A percentile compares a stretch with the other conserved stretches of the same genome.
Conservation (phyloP, 2,113 vertebrate genomes). For the Phalacrocorax brasilianus region DNA sequence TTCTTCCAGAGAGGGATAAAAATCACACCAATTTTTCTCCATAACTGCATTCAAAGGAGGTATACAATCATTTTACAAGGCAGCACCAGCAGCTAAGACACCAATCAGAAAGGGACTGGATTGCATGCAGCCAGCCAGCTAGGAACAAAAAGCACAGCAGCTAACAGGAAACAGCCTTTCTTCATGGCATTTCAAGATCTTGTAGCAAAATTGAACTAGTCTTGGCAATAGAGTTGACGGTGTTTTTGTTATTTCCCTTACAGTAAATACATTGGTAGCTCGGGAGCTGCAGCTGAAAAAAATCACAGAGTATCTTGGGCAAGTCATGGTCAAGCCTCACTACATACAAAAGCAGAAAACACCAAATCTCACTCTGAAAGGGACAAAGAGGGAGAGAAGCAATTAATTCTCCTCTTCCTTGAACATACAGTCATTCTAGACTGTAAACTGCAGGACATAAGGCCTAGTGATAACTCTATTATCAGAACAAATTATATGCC, state of each 20-base stretch:
- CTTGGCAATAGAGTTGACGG: background rate
- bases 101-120: background rate
- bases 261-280: background rate
- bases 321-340: background rate
- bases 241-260: background rate
- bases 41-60: background rate
- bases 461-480: background rate
- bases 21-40: background rate
- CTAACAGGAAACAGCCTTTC: background rate
- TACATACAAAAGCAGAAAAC: background rate
- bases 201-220: background rate
- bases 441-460: background rate
- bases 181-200: background rate
- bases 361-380: background rate
- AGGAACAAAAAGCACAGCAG: background rate
- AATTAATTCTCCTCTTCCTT: background rate
- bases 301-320: background rate
- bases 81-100: background rate
- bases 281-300: background rate
- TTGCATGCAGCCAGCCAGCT: background rate
- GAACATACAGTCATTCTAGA: background rate
- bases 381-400: background rate
- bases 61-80: background rate
- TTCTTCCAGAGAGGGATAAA: background rate
- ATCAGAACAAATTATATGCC: conserved; percentile 3